Evolutionary conservation across 2,113 vertebrate genomes (phyloP).

Genomic region (Podilymbus podiceps): DNA sequence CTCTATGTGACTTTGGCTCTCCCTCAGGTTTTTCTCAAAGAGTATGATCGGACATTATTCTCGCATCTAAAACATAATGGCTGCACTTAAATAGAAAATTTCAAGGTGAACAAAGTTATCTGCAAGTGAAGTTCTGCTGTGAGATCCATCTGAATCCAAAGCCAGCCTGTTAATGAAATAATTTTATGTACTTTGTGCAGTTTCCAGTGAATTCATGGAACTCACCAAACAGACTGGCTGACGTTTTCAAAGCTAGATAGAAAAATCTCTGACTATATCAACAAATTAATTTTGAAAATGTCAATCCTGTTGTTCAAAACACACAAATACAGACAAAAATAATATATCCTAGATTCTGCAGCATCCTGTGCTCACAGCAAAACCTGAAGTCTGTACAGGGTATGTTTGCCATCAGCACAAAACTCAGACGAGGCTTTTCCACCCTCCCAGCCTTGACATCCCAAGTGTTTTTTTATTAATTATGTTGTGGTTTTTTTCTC

Average conservation of each 20-base stretch:
- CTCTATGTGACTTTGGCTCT: not conserved
- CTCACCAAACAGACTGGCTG: not conserved
- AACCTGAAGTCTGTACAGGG: not conserved
- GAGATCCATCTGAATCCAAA: not conserved
- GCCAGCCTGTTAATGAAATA: not conserved
- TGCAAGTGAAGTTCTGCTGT: not conserved
- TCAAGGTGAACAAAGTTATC: not conserved
- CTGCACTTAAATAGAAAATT: not conserved
- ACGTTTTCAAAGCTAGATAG: not conserved
- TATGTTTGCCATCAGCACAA: not conserved
- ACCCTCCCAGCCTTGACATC: not conserved
- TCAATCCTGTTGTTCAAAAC: not conserved
- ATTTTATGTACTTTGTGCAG: not conserved
- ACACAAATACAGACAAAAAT: not conserved
- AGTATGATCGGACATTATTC: not conserved
- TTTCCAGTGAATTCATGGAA: not conserved
- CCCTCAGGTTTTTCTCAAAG: not conserved
- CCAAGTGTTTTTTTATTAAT: not conserved
- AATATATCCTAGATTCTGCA: not conserved
- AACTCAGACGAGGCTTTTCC: not conserved
- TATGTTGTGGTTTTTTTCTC: accelerated
- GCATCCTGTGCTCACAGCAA: not conserved
- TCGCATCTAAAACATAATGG: not conserved
- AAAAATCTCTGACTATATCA: not conserved
- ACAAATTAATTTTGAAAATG: not conserved